phyloP scores from a whole-genome alignment of 2,888 invertebrate species.

The Chironomus riparius region DNA sequence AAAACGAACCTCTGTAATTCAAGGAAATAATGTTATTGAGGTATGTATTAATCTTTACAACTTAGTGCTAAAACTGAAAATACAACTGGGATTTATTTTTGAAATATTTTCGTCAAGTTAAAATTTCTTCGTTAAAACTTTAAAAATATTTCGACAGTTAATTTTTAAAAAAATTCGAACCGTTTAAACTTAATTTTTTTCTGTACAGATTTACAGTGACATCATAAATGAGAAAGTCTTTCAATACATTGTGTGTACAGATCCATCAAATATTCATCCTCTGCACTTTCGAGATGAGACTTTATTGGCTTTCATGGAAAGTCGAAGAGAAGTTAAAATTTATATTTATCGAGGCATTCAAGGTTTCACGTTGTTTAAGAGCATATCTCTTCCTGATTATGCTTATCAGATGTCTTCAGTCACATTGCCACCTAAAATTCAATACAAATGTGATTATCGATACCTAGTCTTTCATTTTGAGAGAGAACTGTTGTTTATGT shows the following conservation, averaged over 20 bases:
- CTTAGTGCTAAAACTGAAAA: too few relatives aligned
- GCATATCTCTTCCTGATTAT: slow-evolving; percentile 30
- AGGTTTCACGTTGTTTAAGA: slow-evolving; percentile 38
- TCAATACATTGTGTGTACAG: slow-evolving; percentile 45
- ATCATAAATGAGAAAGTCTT: slow-evolving; percentile 42
- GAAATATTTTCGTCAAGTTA: too few relatives aligned
- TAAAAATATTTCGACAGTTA: not conserved
- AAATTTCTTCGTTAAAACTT: not conserved
- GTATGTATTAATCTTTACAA: slow-evolving; percentile 33
- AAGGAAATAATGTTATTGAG: slow-evolving; percentile 39
- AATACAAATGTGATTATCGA: slow-evolving; percentile 11
- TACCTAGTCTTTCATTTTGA: slow-evolving; percentile 5
- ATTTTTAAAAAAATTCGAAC: not conserved
- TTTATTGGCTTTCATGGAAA: slow-evolving; percentile 45
- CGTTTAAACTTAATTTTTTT: slow-evolving; percentile 27
- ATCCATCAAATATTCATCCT: slow-evolving; percentile 43
- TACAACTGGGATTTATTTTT: too few relatives aligned
- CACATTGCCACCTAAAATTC: not conserved
- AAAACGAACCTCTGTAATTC: slow-evolving; percentile 36
- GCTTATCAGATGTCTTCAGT: slow-evolving; percentile 11
- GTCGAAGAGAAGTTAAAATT: slow-evolving; percentile 31
- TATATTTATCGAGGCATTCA: slow-evolving; percentile 37
- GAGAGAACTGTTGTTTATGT: slow-evolving; percentile 1
- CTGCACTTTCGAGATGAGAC: slow-evolving; percentile 44
- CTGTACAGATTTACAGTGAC: slow-evolving; percentile 43